Percentiles rank a stretch among this genome's conserved stretches.
phyloP scores from a whole-genome alignment of 2,113 vertebrate genomes.

The Nematolebias whitei region DNA sequence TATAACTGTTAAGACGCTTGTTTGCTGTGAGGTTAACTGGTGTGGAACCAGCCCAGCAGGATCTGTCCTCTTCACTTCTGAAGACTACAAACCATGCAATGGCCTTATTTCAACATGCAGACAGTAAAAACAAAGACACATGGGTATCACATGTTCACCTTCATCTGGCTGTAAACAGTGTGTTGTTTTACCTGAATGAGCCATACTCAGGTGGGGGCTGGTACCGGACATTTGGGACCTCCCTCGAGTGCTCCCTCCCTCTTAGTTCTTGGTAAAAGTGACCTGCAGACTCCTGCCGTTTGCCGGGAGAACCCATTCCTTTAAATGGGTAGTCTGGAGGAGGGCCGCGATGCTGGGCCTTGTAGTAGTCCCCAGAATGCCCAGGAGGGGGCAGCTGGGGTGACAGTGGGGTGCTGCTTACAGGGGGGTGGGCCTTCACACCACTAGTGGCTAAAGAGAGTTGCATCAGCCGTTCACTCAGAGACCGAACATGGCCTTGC shows the following conservation, averaged over 20 bases:
- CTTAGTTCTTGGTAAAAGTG: conserved; percentile 91
- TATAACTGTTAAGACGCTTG: conserved; percentile 46
- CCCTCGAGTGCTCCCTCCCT: conserved; percentile 85
- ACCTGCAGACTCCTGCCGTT: conserved; percentile 85
- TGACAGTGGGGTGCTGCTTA: conserved; percentile 89
- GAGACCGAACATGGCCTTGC: conserved; percentile 96
- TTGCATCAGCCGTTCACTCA: conserved; percentile 97
- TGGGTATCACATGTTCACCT: not conserved
- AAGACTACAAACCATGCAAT: not conserved
- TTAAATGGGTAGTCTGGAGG: conserved; percentile 97
- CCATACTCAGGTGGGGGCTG: conserved; percentile 97
- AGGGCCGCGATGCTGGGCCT: conserved; percentile 88
- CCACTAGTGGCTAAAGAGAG: conserved; percentile 95
- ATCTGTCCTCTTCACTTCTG: conserved; percentile 32
- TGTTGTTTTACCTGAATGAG: conserved; percentile 89
- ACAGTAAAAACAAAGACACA: too few species aligned
- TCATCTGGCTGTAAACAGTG: not conserved
- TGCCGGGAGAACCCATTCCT: conserved; percentile 83
- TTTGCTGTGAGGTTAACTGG: conserved; percentile 37
- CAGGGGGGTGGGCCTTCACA: conserved; percentile 92
- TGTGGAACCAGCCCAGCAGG: conserved; percentile 69
- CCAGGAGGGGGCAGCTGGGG: conserved; percentile 81
- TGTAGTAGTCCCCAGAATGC: conserved; percentile 89
- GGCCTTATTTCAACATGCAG: not conserved
- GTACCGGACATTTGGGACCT: conserved; percentile 93